Conservation (phyloP, 2,113 vertebrate species). For the Dascyllus trimaculatus region DNA sequence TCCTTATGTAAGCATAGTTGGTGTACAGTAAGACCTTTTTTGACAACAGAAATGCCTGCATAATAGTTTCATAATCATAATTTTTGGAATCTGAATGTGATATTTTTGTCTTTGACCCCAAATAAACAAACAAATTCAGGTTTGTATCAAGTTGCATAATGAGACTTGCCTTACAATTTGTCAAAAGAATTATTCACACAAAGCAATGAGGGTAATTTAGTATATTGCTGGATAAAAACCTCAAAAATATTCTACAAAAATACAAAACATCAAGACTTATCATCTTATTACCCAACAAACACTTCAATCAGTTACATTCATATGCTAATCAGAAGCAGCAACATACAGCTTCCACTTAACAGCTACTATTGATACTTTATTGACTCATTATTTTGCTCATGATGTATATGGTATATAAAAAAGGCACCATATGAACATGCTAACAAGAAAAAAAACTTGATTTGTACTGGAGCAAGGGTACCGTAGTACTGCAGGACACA, state of each 20-base stretch:
- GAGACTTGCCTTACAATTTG: too few species aligned
- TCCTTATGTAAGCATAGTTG: too few species aligned
- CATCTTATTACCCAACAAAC: conserved; percentile 16
- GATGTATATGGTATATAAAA: too few species aligned
- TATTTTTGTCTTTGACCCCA: neutral
- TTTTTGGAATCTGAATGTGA: too few species aligned
- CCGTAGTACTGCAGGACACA: neutral
- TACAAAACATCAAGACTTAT: conserved; percentile 59
- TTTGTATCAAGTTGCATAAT: neutral
- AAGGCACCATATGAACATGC: too few species aligned
- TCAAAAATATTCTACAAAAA: conserved; percentile 73
- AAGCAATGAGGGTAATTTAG: neutral
- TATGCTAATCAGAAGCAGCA: conserved; percentile 16
- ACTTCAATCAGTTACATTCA: conserved; percentile 47
- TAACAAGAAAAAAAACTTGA: too few species aligned
- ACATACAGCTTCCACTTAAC: conserved; percentile 57
- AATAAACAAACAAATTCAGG: neutral
- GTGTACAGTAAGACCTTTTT: too few species aligned
- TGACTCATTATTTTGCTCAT: too few species aligned
- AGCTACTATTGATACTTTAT: neutral
- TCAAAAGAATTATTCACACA: conserved; percentile 23
- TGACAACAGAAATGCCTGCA: too few species aligned
- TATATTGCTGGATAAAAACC: conserved; percentile 66
- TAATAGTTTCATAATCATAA: neutral
- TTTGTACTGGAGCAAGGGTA: too few species aligned